Base-by-base conservation (phyloP, 2,797 vertebrate species). In the Pygocentrus nattereri region DNA sequence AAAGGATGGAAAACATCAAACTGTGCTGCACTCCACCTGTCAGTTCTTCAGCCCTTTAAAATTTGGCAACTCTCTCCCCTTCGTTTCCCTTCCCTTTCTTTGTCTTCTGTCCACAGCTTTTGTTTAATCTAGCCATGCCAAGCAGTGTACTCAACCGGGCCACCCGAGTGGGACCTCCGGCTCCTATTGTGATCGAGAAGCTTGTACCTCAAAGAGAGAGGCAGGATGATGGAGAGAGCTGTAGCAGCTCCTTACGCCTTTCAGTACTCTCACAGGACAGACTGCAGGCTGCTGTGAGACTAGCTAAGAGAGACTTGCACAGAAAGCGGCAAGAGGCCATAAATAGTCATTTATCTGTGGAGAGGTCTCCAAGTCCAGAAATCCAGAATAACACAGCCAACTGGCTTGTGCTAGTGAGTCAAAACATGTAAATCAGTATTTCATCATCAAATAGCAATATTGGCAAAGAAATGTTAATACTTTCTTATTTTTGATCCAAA, bases 121-220 rank as follows among this genome's bases (percentile, higher is more conserved):
- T 94, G 86, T 99, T 99, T 89, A 98, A 95, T 74, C 93, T 92
- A 87, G 93, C 88, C n/a, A 80, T 94, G 73, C 92, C 95, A 50
- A 82, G 93, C 27, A 89, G 89, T 86, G 80, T 92, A 64, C 87
- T 89, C 61, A 97, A 97, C 89, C 92, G 97, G 81, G 95, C 95
- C 69, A 87, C 94, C 76, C 90, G 74, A 21, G 95, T 95, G 16
- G 88, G 87, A 76, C 92, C 83, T 21, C 97, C 97, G 0, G 85
- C 84, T 19, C 95, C 96, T 74, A 96, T 99, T 85, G 79, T 95
- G 88, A 97, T 99, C 58, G 97, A 99, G 91, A 98, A 96, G 85
- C 88, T 98, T 84, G 89, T 90, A 30, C 88, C 89, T 0, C 41
- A 71, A 71, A 23, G 72, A 8, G 77, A 85, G 16, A 69, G 84